Conservation (phyloP, 2,797 vertebrate species). For the Anolis apletophallus region DNA sequence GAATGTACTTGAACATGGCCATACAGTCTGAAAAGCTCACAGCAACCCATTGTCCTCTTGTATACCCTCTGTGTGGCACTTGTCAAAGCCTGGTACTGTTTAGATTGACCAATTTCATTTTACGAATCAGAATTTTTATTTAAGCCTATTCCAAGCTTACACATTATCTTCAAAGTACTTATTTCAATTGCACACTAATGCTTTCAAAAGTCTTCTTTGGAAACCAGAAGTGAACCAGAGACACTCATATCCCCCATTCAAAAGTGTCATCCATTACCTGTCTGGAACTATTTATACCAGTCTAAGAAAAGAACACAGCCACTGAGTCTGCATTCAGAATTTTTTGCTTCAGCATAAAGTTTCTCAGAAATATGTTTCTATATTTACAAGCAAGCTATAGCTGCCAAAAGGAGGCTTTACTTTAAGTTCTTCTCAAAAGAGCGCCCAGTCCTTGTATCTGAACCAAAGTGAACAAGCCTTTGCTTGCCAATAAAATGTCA, state of each 20-base stretch:
- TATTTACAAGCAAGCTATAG: conserved; percentile 74
- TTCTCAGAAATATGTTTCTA: conserved; percentile 65
- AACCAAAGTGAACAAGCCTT: conserved; percentile 67
- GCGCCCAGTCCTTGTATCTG: conserved; percentile 46
- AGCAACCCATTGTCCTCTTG: not conserved
- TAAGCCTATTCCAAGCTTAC: conserved; percentile 7
- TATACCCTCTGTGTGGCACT: not conserved
- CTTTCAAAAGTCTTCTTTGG: conserved; percentile 38
- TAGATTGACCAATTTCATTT: not conserved
- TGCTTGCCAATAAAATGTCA: conserved; percentile 70
- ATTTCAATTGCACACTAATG: conserved; percentile 19
- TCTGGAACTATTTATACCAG: conserved; percentile 46
- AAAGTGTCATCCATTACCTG: conserved; percentile 56
- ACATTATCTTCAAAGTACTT: not conserved
- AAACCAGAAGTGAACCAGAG: conserved; percentile 42
- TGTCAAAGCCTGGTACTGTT: not conserved
- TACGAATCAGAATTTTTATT: not conserved
- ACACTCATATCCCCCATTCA: not conserved
- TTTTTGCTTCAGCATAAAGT: conserved; percentile 61
- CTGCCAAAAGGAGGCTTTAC: conserved; percentile 73
- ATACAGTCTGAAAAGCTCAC: no score
- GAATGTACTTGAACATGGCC: no score
- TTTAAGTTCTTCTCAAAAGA: conserved; percentile 74
- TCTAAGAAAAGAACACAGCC: conserved; percentile 62
- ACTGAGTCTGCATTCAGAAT: conserved; percentile 8